Conservation (phyloP, 1,140 invertebrate genomes). For the Tribolium castaneum region DNA sequence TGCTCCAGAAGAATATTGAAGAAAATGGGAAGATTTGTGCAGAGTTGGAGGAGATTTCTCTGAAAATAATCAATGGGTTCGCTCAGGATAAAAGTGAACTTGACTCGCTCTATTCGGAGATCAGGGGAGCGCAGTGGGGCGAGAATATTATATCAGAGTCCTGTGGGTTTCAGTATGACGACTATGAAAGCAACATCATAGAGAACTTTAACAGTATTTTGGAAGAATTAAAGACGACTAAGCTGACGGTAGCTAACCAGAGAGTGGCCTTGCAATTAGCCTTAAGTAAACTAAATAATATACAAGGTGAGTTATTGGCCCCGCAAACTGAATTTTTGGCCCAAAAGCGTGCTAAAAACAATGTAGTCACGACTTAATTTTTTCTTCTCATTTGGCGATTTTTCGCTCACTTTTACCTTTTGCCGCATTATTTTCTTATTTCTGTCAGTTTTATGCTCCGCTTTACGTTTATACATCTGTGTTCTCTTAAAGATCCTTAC, state of each 20-base stretch:
- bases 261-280: slow-evolving; percentile 68
- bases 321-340: no score
- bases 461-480: no score
- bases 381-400: no score
- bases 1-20: slow-evolving; percentile 64
- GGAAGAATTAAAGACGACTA: slow-evolving; percentile 72
- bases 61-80: slow-evolving; percentile 76
- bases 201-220: slow-evolving; percentile 75
- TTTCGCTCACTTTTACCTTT: no score
- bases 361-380: no score
- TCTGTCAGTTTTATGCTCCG: no score
- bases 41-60: slow-evolving; percentile 82
- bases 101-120: slow-evolving; percentile 74
- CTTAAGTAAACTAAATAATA: slow-evolving; percentile 21
- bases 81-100: slow-evolving; percentile 75
- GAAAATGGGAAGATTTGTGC: slow-evolving; percentile 67
- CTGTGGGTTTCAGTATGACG: slow-evolving; percentile 77
- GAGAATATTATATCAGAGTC: slow-evolving; percentile 69
- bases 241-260: slow-evolving; percentile 72
- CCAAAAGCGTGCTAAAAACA: no score
- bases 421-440: no score
- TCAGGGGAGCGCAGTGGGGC: slow-evolving; percentile 70
- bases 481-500: no score
- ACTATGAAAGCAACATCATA: slow-evolving; percentile 68
- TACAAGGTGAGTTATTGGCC: slow-evolving; percentile 43